phyloP scores from a whole-genome alignment of 2,797 vertebrate genomes.

The Falco cherrug region DNA sequence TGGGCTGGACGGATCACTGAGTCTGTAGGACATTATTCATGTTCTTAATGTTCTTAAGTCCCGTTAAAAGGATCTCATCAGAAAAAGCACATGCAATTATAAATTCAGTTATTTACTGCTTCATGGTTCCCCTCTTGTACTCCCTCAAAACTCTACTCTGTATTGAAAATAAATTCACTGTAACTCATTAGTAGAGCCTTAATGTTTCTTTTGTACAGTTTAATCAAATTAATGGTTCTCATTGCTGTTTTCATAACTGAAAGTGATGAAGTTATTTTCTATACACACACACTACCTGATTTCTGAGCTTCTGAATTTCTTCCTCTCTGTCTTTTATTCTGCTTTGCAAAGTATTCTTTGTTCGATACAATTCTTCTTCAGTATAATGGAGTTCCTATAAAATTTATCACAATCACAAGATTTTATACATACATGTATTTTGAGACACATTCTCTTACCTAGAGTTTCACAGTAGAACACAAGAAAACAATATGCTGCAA shows the following conservation, averaged over 20 bases:
- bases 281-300: constrained; percentile 83
- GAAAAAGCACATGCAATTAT: background rate
- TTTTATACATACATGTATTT: background rate
- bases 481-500: background rate
- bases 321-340: constrained; percentile 95
- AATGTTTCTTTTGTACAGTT: background rate
- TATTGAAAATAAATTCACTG: background rate
- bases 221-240: background rate
- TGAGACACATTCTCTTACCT: background rate
- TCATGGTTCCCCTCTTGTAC: background rate
- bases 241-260: background rate
- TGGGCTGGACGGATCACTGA: background rate
- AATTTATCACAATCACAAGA: background rate
- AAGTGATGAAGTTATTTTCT: background rate
- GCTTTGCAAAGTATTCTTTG: constrained; percentile 90
- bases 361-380: constrained; percentile 91
- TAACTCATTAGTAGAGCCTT: background rate
- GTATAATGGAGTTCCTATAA: constrained; percentile 89
- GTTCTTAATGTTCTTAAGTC: background rate
- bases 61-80: background rate
- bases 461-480: background rate
- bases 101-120: background rate
- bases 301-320: constrained; percentile 98
- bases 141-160: background rate
- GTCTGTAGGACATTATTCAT: fast-evolving